Evolutionary conservation across 1,140 invertebrate genomes (phyloP), one percentile per base, ranked within the genome.

Genomic region (Andrena cerasifolii): DNA sequence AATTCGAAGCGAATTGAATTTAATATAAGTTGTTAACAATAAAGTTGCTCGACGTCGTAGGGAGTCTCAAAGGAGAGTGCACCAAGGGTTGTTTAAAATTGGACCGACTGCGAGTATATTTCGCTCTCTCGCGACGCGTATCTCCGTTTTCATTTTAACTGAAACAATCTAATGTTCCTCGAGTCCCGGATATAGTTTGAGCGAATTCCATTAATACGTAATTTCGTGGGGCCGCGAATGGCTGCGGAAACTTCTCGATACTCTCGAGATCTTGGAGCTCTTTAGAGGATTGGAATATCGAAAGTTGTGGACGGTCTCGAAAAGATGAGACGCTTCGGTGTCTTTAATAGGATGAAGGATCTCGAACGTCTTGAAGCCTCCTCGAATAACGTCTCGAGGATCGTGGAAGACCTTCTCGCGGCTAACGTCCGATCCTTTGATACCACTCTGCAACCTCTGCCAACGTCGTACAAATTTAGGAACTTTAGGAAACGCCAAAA

Each of bases 341-440:
- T 66, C 26, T 66, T 54, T 75, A 75, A 75, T 66, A 75, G 28
- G 36, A 45, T 53, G 49, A 45, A 33, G n/a, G 36, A 56, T 54
- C 26, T 66, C 2, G 45, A 73, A 63, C 61, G 61, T 54, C 33
- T 40, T 21, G 33, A 43, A 45, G 21, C 12, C 24, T 12, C 18
- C 16, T 43, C 3, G 72, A 56, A 45, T 56, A 66, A 28, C 21
- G 36, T 40, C 33, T 26, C 14, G 2, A 24, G 18, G 45, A 74
- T 54, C 14, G 18, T 74, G 8, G 10, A 14, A 6, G 7, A 24
- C 24, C n/a, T 54, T 1, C 0, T 24, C 16, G 28, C 8, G 12
- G 16, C 16, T 24, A 47, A 61, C 12, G 6, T 16, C 28, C n/a
- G 16, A 43, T 53, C 33, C 18, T 53, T 40, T 16, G 21, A 21